These are phyloP conservation scores for Disparrhopalites patrizii DNA, from an alignment of 2,888 invertebrate genomes.

Conservation along the genomic window DNA sequence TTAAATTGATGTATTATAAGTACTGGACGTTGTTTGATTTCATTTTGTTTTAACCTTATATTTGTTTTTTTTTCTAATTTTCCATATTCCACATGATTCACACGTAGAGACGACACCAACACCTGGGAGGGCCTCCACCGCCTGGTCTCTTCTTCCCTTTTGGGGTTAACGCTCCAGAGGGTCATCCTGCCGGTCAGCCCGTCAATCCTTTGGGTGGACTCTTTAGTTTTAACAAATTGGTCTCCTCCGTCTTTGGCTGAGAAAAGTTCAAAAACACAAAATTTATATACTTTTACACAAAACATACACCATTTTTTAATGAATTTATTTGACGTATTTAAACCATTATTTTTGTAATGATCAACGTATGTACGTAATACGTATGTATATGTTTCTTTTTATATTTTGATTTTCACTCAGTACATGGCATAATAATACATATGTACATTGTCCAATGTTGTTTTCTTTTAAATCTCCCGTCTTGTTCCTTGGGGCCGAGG, in stretches of 20 bases:
- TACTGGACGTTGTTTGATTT: neutral
- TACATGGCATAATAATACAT: neutral
- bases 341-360: neutral
- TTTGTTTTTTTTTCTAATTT: neutral
- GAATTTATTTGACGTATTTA: slow-evolving; percentile 1
- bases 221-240: slow-evolving; percentile 27
- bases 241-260: slow-evolving; percentile 24
- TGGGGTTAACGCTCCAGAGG: no score
- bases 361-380: neutral
- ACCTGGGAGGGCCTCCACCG: neutral
- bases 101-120: slow-evolving; percentile 15
- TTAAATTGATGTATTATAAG: no score
- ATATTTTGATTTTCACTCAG: neutral
- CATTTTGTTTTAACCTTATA: no score
- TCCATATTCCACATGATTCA: neutral
- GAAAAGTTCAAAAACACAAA: neutral
- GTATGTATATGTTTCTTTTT: neutral
- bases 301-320: no score
- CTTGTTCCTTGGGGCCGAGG: no score
- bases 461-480: neutral
- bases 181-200: neutral
- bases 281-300: no score
- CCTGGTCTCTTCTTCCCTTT: slow-evolving; percentile 11
- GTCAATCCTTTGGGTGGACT: neutral
- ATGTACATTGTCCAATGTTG: neutral